Conservation (phyloP, 1,140 invertebrate genomes). For the Frieseomelitta varia region DNA sequence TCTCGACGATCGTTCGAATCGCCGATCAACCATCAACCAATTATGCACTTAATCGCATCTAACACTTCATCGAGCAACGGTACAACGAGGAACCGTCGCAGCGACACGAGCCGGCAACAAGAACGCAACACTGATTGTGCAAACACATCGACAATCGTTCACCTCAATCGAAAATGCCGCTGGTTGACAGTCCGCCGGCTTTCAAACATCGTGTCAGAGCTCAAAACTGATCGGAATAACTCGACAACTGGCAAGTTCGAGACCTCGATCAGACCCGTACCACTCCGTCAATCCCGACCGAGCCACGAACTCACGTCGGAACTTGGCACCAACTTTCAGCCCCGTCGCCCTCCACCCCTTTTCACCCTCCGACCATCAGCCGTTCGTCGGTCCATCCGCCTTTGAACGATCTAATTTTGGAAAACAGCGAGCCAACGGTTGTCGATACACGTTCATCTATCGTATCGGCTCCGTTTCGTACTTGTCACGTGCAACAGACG, state of each 20-base stretch:
- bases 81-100: not conserved
- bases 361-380: too few relatives aligned
- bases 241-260: constrained; percentile 2
- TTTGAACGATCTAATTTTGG: constrained; percentile 13
- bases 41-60: not conserved
- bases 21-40: not conserved
- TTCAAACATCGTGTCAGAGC: not conserved
- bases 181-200: not conserved
- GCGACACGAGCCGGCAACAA: not conserved
- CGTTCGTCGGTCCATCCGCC: not conserved
- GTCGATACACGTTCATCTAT: not conserved
- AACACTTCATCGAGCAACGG: not conserved
- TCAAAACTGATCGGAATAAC: constrained; percentile 6
- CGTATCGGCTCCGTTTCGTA: not conserved
- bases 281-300: not conserved
- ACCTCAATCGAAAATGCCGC: not conserved
- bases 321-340: not conserved
- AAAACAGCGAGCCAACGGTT: too few relatives aligned
- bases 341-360: too few relatives aligned
- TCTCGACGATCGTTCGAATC: not conserved
- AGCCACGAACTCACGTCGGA: not conserved
- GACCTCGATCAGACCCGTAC: not conserved
- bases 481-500: not conserved
- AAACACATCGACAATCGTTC: not conserved
- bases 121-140: not conserved